Conservation (phyloP, 1,140 invertebrate species). For the Orchestia grillus region DNA sequence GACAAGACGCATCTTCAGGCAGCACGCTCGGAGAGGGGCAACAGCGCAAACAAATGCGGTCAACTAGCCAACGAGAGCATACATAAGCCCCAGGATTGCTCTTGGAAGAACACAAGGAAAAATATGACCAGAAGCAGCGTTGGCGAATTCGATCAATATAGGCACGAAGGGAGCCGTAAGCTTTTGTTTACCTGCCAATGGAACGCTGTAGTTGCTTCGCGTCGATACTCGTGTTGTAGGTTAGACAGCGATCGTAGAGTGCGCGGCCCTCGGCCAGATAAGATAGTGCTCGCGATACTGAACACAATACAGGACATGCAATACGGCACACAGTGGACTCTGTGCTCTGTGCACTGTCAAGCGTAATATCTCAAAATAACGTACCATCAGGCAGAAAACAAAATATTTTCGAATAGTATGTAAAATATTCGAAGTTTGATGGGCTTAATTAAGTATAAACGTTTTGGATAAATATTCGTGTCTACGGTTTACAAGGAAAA, state of each 20-base stretch:
- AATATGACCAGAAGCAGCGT: background rate
- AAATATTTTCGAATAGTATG: background rate
- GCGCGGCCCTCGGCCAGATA: background rate
- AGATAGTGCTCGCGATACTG: background rate
- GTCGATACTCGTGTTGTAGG: background rate
- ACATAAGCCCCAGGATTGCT: background rate
- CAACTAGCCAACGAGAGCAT: background rate
- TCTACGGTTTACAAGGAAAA: background rate
- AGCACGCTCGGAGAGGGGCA: background rate
- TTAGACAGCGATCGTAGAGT: background rate
- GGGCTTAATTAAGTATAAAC: no score
- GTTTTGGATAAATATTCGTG: no score
- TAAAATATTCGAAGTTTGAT: background rate
- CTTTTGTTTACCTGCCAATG: background rate
- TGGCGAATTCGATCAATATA: background rate
- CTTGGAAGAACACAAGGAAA: background rate
- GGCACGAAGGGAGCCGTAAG: background rate
- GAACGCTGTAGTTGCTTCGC: background rate
- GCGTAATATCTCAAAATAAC: background rate
- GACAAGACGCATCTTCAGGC: no score
- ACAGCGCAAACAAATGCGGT: background rate
- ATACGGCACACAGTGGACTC: background rate
- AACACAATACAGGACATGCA: background rate
- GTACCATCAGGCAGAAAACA: background rate
- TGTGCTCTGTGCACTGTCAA: background rate